Conservation (phyloP, 2,888 invertebrate species). For the Endomychus coccineus region DNA sequence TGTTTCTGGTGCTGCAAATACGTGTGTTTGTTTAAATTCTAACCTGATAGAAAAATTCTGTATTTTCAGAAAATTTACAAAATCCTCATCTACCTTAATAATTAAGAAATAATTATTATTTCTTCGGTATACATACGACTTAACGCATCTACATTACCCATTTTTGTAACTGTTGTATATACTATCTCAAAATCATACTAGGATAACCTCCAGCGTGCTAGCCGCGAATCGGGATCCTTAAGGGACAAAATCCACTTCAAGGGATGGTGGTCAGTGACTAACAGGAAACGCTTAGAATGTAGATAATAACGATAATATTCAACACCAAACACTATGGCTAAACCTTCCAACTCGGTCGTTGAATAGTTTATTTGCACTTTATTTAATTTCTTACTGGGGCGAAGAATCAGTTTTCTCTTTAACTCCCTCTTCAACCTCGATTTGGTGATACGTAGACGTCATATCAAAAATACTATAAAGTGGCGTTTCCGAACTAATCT, state of each 20-base stretch:
- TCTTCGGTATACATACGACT: constrained; percentile 5
- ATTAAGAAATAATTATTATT: constrained; percentile 3
- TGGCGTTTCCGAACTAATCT: too few relatives aligned
- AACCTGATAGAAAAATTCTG: too few relatives aligned
- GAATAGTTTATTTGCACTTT: too few relatives aligned
- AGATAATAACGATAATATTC: too few relatives aligned
- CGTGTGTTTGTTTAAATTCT: neutral
- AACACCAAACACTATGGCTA: too few relatives aligned
- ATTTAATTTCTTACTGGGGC: too few relatives aligned
- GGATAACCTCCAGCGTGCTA: constrained; percentile 2
- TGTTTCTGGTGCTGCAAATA: constrained; percentile 1
- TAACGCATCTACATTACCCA: constrained; percentile 6
- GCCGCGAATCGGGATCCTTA: constrained; percentile 4
- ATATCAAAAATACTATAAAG: too few relatives aligned
- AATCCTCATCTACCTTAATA: neutral
- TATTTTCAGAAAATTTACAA: too few relatives aligned
- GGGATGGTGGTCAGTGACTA: constrained; percentile 1
- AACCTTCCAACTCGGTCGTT: too few relatives aligned
- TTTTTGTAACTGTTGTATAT: constrained; percentile 1
- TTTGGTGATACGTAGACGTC: too few relatives aligned
- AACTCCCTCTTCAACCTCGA: too few relatives aligned
- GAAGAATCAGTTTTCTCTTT: too few relatives aligned
- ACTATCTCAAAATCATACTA: constrained; percentile 4
- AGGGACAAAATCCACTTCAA: constrained; percentile 3
- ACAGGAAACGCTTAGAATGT: neutral